Base-by-base conservation (phyloP, 2,888 invertebrate genomes). In the Suillia variegata region DNA sequence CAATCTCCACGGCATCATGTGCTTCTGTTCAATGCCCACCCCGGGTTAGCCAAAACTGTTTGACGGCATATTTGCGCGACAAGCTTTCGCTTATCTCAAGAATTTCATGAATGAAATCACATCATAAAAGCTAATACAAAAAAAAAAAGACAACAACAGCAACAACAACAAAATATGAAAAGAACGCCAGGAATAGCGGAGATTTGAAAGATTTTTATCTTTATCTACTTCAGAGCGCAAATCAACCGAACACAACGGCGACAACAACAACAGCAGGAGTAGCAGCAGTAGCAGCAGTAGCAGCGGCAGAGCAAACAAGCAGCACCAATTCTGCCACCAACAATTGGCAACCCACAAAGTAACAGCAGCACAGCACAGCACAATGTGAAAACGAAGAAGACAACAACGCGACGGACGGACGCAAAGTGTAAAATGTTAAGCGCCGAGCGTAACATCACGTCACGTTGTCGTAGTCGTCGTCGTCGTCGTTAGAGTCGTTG, bases 331-430 rank as follows among this genome's bases (percentile, higher is more conserved):
- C n/a, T n/a, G n/a, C n/a, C n/a, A 50, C 58, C 50, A 56, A 54
- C 59, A 57, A 55, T 56, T 53, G 53, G 59, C 51, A 61, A 48
- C 62, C 56, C 50, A 53, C 56, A 24, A 61, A 59, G 60, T 65
- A 67, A 63, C 65, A 65, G 62, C 61, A 63, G 63, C 59, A 56
- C 63, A 67, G 66, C 58, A 67, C 61, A 15, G 20, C 47, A 51
- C 31, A 50, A 42, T n/a, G n/a, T n/a, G n/a, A n/a, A n/a, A n/a
- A n/a, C n/a, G n/a, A n/a, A n/a, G n/a, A n/a, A n/a, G n/a, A n/a
- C n/a, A n/a, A n/a, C n/a, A n/a, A n/a, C n/a, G n/a, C n/a, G n/a
- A n/a, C n/a, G n/a, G n/a, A n/a, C n/a, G n/a, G 15, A 12, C n/a
- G 45, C n/a, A 56, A 2, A 15, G 33, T 20, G 33, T n/a, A n/a